These are phyloP conservation scores for Orthonyx spaldingii DNA, from an alignment of 2,113 vertebrate genomes.

Conservation along the genomic window DNA sequence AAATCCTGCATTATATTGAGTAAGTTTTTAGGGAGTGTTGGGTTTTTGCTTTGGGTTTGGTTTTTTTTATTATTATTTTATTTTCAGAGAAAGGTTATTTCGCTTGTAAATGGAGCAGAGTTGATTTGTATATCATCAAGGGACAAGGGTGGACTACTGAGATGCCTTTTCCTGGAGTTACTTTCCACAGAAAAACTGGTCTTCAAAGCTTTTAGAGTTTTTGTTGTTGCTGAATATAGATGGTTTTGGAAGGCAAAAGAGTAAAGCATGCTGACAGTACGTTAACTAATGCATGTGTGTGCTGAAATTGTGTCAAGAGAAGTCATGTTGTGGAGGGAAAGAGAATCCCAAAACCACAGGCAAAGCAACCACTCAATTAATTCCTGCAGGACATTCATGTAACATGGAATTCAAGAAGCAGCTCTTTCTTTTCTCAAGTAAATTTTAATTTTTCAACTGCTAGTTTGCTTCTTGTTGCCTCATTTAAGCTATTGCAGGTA, in stretches of 20 bases:
- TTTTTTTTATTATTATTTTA: background rate
- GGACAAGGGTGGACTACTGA: background rate
- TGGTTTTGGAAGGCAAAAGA: background rate
- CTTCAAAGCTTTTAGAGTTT: background rate
- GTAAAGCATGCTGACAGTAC: accelerated
- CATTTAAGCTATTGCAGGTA: background rate
- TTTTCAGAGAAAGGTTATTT: background rate
- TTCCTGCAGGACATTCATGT: background rate
- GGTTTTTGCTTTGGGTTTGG: accelerated
- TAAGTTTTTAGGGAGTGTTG: background rate
- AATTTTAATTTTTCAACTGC: background rate
- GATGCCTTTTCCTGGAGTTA: background rate
- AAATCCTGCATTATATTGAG: background rate
- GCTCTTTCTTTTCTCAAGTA: background rate
- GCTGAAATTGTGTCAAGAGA: background rate
- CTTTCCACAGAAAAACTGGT: background rate
- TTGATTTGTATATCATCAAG: background rate
- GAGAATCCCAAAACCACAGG: background rate
- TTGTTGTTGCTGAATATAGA: background rate
- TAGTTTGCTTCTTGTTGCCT: background rate
- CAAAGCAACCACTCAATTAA: background rate
- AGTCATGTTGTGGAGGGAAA: background rate
- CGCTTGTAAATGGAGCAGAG: background rate
- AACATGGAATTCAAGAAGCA: background rate
- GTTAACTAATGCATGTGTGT: background rate